These are phyloP conservation scores for Glaucomys volans DNA, from an alignment of 2,113 vertebrate species.

Conservation along the genomic window DNA sequence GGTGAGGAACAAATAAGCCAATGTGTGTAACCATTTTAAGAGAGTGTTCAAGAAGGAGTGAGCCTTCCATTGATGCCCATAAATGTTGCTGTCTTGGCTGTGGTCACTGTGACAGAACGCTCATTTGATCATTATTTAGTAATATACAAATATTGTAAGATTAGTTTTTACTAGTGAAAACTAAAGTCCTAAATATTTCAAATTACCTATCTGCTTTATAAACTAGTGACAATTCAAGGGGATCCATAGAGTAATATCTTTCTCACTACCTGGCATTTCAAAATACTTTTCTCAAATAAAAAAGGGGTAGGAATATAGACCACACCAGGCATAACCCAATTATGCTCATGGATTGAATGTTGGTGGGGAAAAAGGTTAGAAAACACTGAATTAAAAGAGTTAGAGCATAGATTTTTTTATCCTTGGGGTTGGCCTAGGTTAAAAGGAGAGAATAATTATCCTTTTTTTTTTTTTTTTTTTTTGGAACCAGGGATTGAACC, in stretches of 20 bases:
- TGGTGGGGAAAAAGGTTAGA: background rate
- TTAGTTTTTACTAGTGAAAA: background rate
- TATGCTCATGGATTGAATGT: background rate
- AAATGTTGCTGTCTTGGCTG: background rate
- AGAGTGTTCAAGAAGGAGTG: background rate
- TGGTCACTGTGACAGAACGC: background rate
- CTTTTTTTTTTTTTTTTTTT: background rate
- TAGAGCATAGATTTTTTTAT: background rate
- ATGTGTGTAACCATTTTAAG: background rate
- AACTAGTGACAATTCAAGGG: conserved; percentile 13
- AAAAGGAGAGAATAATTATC: background rate
- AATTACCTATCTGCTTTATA: background rate
- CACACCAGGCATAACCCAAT: background rate
- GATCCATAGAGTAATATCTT: background rate
- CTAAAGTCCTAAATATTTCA: background rate
- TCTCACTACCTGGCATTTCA: background rate
- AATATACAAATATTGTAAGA: background rate
- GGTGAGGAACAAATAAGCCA: background rate
- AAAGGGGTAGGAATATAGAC: background rate
- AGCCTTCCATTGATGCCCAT: background rate
- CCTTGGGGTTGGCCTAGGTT: background rate
- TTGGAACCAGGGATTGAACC: no score
- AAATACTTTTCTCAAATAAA: conserved; percentile 7
- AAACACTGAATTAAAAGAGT: background rate
- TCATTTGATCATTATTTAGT: background rate